Evolutionary conservation across 2,113 vertebrate species (phyloP).

Genomic region (Meles meles): DNA sequence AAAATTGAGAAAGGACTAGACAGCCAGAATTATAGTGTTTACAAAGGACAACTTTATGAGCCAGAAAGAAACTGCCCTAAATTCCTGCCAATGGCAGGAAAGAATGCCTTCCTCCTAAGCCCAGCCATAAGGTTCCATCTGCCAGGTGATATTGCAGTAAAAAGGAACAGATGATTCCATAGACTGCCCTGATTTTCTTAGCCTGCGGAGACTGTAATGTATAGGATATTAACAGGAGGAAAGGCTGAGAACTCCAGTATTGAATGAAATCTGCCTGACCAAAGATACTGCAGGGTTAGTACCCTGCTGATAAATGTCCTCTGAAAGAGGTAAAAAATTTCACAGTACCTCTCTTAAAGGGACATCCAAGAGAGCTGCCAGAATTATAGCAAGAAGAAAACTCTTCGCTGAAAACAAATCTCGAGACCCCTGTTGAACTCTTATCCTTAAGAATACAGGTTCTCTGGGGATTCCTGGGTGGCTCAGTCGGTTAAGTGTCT

Average conservation of each 20-base stretch:
- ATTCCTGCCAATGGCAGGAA: slow-evolving; percentile 48
- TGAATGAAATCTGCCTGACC: background rate
- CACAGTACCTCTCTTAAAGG: background rate
- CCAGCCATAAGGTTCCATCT: slow-evolving; percentile 17
- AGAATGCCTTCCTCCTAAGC: background rate
- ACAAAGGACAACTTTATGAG: slow-evolving; percentile 52
- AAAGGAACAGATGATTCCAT: slow-evolving; percentile 25
- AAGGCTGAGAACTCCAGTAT: background rate
- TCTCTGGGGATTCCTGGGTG: no score
- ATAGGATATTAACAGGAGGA: background rate
- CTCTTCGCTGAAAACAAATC: background rate
- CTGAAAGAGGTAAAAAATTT: background rate
- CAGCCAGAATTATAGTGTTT: slow-evolving; percentile 52
- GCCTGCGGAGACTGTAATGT: background rate
- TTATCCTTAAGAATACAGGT: background rate
- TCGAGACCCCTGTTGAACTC: background rate
- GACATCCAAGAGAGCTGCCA: background rate
- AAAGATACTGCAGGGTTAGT: background rate
- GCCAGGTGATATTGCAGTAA: background rate
- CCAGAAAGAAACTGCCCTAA: slow-evolving; percentile 51
- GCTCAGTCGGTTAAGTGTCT: no score
- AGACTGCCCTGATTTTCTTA: background rate
- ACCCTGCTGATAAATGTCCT: background rate
- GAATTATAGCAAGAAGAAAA: background rate
- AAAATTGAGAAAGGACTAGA: slow-evolving; percentile 36